phyloP scores from a whole-genome alignment of 2,888 invertebrate genomes.

The Mesoligia furuncula region DNA sequence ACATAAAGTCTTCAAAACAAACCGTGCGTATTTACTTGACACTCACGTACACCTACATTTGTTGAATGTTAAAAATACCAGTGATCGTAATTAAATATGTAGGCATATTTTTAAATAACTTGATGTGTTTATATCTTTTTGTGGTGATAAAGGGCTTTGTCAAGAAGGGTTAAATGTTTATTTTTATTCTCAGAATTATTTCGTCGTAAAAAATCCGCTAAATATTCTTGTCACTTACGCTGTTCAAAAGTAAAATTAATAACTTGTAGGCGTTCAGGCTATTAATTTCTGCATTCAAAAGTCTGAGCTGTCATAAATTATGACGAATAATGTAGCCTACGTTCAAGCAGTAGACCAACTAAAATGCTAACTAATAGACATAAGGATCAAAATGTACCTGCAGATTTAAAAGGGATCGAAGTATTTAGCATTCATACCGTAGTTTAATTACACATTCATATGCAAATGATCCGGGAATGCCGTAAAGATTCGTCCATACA shows the following conservation, averaged over 20 bases:
- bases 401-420: slow-evolving; percentile 72
- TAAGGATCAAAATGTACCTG: slow-evolving; percentile 71
- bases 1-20: slow-evolving; percentile 59
- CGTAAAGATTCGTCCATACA: slow-evolving; percentile 85
- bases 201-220: slow-evolving; percentile 1
- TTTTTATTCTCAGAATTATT: background rate
- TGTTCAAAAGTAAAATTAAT: slow-evolving; percentile 31
- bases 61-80: slow-evolving; percentile 55
- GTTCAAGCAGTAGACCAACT: slow-evolving; percentile 4
- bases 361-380: slow-evolving; percentile 48
- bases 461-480: slow-evolving; percentile 87
- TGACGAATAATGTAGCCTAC: slow-evolving; percentile 25
- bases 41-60: slow-evolving; percentile 57
- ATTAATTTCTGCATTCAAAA: slow-evolving; percentile 43
- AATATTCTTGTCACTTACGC: slow-evolving; percentile 13
- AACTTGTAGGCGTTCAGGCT: slow-evolving; percentile 9
- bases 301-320: slow-evolving; percentile 28
- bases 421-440: slow-evolving; percentile 84
- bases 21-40: slow-evolving; percentile 28
- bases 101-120: slow-evolving; percentile 32
- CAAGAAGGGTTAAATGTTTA: slow-evolving; percentile 21
- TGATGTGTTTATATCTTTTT: slow-evolving; percentile 31
- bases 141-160: slow-evolving; percentile 12
- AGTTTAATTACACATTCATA: slow-evolving; percentile 90
- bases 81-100: slow-evolving; percentile 61